Percentiles rank a stretch among this genome's conserved stretches.
Conservation (phyloP, 2,113 vertebrate genomes). For the Pomatostomus ruficeps region DNA sequence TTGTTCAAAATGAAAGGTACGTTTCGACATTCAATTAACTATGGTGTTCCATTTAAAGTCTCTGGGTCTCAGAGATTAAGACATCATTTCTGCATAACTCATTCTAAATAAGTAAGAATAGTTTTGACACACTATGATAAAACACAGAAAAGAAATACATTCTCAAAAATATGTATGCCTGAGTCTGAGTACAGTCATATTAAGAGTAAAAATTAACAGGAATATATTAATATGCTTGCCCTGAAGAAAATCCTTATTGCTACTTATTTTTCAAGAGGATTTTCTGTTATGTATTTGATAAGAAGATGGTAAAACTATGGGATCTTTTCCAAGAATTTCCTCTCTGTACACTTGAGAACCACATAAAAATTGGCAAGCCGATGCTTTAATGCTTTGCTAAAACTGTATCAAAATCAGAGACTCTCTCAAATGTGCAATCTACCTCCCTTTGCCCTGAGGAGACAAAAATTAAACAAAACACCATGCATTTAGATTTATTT, state of each 20-base stretch:
- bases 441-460: not conserved
- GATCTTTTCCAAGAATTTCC: not conserved
- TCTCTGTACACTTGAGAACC: not conserved
- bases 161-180: not conserved
- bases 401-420: not conserved
- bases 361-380: not conserved
- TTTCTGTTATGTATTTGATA: not conserved
- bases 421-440: fast-evolving
- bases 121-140: not conserved
- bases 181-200: not conserved
- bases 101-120: not conserved
- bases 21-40: not conserved
- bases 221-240: not conserved
- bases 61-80: not conserved
- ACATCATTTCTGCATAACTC: not conserved
- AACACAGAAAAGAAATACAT: not conserved
- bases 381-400: not conserved
- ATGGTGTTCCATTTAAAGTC: not conserved
- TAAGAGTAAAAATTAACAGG: not conserved
- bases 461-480: not conserved
- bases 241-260: not conserved
- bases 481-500: not conserved
- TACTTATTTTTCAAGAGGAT: not conserved
- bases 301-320: not conserved
- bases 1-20: not conserved